Percentiles rank a stretch among this genome's conserved stretches.
These are phyloP conservation scores for Panagrolaimus sp. DNA, from an alignment of 1,140 invertebrate species.

Conservation along the genomic window DNA sequence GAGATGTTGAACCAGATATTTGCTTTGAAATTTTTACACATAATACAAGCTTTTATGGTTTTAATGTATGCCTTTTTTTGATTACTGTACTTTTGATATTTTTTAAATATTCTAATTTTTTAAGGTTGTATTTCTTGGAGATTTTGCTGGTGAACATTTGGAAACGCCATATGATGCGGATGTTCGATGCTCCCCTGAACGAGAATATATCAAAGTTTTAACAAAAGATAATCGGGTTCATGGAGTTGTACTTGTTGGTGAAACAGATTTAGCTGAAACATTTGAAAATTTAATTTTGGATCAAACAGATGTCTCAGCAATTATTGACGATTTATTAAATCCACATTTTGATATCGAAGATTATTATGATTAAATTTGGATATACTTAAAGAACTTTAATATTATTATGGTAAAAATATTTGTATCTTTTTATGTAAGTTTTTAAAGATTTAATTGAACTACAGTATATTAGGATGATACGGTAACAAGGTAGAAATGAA, in stretches of 20 bases:
- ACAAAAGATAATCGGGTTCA: constrained; percentile 77
- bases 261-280: constrained; percentile 93
- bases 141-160: constrained; percentile 29
- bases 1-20: constrained; percentile 71
- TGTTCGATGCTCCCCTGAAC: constrained; percentile 32
- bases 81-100: background rate
- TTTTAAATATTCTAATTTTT: constrained; percentile 10
- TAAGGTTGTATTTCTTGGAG: constrained; percentile 44
- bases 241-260: constrained; percentile 88
- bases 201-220: constrained; percentile 73
- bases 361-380: constrained; percentile 80
- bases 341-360: constrained; percentile 94
- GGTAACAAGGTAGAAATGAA: no score
- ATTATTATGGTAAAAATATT: background rate
- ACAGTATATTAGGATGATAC: no score
- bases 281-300: constrained; percentile 95
- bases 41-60: constrained; percentile 88
- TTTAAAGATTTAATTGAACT: no score
- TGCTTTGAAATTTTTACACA: constrained; percentile 96
- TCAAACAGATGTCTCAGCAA: constrained; percentile 76
- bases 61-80: constrained; percentile 68
- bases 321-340: constrained; percentile 76
- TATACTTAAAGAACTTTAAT: background rate
- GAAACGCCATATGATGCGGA: constrained; percentile 31
- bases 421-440: background rate